A percentile compares a stretch with the other conserved stretches of the same genome.
These are phyloP conservation scores for Pocillopora verrucosa DNA, from an alignment of 64 coral and sea anemone genomes.

Conservation along the genomic window DNA sequence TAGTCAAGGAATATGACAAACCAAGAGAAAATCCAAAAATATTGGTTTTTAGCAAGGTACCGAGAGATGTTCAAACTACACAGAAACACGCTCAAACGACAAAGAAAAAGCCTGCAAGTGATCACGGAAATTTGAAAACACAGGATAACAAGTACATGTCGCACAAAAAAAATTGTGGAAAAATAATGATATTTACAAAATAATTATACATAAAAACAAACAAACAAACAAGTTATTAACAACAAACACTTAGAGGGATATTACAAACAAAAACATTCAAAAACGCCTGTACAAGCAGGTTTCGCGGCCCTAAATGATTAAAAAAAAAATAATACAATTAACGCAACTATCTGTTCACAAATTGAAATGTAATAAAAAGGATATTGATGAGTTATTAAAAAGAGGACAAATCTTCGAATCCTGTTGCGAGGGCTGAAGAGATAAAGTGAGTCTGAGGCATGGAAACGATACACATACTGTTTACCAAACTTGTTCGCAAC, in stretches of 20 bases:
- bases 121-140: no score
- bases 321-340: background rate
- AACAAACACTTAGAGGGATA: background rate
- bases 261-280: background rate
- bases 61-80: background rate
- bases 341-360: background rate
- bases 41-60: background rate
- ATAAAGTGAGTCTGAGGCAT: constrained; percentile 71
- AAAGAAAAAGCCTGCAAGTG: background rate
- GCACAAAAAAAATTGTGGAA: no score
- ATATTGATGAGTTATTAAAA: constrained; percentile 99
- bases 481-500: constrained; percentile 94
- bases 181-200: background rate
- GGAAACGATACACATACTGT: constrained; percentile 91
- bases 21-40: background rate
- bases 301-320: background rate
- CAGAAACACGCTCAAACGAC: background rate
- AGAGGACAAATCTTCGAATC: constrained; percentile 92
- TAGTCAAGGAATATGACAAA: constrained; percentile 61
- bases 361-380: constrained; percentile 67
- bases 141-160: no score
- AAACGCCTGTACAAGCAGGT: background rate
- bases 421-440: constrained; percentile 88
- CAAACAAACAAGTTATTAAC: background rate
- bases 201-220: background rate